phyloP scores from a whole-genome alignment of 2,113 vertebrate genomes.

The Melanerpes formicivorus region DNA sequence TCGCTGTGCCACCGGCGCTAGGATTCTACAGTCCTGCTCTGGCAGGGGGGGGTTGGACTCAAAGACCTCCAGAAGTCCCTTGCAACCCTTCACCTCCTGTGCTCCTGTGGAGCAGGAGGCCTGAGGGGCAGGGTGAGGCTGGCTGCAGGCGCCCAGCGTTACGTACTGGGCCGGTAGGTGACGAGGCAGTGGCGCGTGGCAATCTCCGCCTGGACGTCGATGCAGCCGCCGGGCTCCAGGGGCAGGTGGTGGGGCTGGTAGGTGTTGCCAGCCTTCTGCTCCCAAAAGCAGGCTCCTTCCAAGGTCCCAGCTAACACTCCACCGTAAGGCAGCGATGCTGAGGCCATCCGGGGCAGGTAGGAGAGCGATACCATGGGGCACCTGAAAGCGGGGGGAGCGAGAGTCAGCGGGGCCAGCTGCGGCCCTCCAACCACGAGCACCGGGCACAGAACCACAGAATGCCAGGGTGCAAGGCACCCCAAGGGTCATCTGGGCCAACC shows the following conservation, averaged over 20 bases:
- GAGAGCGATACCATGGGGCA: conserved; percentile 91
- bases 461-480: too few species aligned
- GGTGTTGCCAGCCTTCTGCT: conserved; percentile 77
- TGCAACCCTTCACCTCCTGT: too few species aligned
- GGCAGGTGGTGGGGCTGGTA: conserved; percentile 87
- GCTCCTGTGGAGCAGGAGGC: too few species aligned
- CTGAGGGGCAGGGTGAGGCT: too few species aligned
- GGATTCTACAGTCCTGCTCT: too few species aligned
- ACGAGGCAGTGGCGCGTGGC: conserved; percentile 91
- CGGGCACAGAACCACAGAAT: too few species aligned
- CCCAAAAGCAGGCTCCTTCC: conserved; percentile 94
- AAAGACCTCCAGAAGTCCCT: too few species aligned
- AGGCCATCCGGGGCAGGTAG: conserved; percentile 87
- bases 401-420: neutral
- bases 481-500: too few species aligned
- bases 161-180: conserved; percentile 88
- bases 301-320: conserved; percentile 91
- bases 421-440: neutral
- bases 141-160: rapidly evolving
- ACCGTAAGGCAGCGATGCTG: conserved; percentile 84
- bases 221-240: conserved; percentile 86
- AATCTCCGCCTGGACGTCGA: conserved; percentile 90
- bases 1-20: too few species aligned
- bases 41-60: too few species aligned
- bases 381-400: conserved; percentile 61